A percentile compares a stretch with the other conserved stretches of the same genome.
Evolutionary conservation across 2,113 vertebrate species (phyloP).

Genomic region (Bujurquina vittata): DNA sequence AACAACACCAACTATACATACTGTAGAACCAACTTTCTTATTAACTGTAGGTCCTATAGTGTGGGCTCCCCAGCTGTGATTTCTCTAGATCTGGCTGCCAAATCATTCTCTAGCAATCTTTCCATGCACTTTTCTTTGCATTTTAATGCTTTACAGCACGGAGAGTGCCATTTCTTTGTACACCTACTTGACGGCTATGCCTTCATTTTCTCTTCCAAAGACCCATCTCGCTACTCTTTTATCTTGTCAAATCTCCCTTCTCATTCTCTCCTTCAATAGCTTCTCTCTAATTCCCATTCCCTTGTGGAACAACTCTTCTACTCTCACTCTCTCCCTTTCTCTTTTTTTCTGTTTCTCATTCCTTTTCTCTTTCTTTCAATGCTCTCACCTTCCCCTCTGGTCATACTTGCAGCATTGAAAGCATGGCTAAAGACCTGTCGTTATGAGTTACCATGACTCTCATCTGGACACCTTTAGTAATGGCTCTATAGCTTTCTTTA

Average conservation of each 20-base stretch:
- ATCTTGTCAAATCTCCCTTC: constrained; percentile 45
- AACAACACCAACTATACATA: background rate
- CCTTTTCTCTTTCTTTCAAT: constrained; percentile 34
- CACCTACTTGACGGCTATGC: constrained; percentile 41
- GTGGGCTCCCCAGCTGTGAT: background rate
- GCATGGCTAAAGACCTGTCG: constrained; percentile 70
- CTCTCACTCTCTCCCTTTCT: background rate
- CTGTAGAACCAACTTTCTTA: background rate
- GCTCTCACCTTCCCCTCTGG: constrained; percentile 34
- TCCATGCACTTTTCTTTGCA: constrained; percentile 30
- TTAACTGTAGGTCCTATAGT: background rate
- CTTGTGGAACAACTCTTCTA: constrained; percentile 1
- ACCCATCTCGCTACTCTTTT: constrained; percentile 39
- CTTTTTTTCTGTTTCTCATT: background rate
- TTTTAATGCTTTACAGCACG: constrained; percentile 21
- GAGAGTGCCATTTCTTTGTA: constrained; percentile 5
- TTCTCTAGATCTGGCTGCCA: background rate
- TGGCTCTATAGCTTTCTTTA: constrained; percentile 60
- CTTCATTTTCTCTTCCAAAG: constrained; percentile 46
- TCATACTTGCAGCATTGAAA: constrained; percentile 44
- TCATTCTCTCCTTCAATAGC: constrained; percentile 22
- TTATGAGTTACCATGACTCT: constrained; percentile 63
- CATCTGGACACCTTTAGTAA: constrained; percentile 56
- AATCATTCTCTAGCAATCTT: background rate
- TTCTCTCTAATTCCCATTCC: constrained; percentile 22